Conservation (phyloP, 2,888 invertebrate genomes). For the Lasioglossum vierecki region DNA sequence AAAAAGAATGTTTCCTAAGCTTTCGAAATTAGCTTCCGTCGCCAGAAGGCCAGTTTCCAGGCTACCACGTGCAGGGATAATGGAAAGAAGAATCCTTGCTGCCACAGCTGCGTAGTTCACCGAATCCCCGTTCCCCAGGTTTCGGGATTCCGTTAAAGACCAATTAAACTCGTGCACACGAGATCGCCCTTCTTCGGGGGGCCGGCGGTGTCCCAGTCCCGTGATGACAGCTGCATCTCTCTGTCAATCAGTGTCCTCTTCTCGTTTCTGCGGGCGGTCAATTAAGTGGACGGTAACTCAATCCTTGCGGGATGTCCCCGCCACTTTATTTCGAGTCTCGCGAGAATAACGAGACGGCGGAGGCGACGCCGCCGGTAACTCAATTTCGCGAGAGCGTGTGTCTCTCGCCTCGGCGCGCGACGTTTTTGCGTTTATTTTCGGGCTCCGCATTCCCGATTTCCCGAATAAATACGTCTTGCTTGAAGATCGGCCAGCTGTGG, state of each 20-base stretch:
- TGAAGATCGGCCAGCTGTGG: slow-evolving; percentile 17
- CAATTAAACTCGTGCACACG: slow-evolving; percentile 58
- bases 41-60: neutral
- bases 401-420: neutral
- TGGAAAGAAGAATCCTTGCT: slow-evolving; percentile 45
- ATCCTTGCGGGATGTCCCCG: slow-evolving; percentile 45
- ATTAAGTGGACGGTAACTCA: slow-evolving; percentile 60
- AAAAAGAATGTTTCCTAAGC: neutral
- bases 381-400: slow-evolving; percentile 42
- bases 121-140: slow-evolving; percentile 20
- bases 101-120: slow-evolving; percentile 48
- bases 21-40: neutral
- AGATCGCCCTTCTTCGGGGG: slow-evolving; percentile 39
- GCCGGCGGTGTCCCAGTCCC: neutral
- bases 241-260: slow-evolving; percentile 63
- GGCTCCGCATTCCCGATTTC: slow-evolving; percentile 31
- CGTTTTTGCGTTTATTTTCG: slow-evolving; percentile 56
- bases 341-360: slow-evolving; percentile 51
- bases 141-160: slow-evolving; percentile 36
- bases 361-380: slow-evolving; percentile 51
- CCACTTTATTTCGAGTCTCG: slow-evolving; percentile 56
- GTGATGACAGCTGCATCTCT: slow-evolving; percentile 65
- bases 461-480: slow-evolving; percentile 42
- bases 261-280: slow-evolving; percentile 56
- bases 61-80: neutral